Evolutionary conservation across 2,888 invertebrate genomes (phyloP).

Genomic region (Trachelus iudaicus): DNA sequence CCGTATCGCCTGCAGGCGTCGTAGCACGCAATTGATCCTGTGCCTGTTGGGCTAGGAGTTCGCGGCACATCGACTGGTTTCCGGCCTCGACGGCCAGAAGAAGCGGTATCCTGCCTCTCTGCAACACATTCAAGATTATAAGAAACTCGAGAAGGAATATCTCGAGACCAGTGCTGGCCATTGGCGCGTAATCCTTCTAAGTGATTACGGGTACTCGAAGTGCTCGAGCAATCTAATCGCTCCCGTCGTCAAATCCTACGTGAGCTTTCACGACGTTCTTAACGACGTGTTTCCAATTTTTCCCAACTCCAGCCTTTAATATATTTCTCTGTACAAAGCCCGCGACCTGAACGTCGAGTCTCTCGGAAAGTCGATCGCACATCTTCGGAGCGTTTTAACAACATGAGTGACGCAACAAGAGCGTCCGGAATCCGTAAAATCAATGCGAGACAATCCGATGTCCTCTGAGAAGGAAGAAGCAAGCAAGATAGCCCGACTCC

Average conservation of each 20-base stretch:
- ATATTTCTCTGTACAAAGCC: conserved; percentile 42
- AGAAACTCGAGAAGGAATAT: neutral
- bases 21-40: conserved; percentile 88
- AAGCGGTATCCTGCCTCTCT: conserved; percentile 94
- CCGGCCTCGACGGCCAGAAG: conserved; percentile 94
- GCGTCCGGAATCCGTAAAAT: neutral
- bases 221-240: neutral
- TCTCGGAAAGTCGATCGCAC: conserved; percentile 29
- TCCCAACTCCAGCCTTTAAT: conserved; percentile 32
- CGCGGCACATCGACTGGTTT: conserved; percentile 94
- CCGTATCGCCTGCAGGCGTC: conserved; percentile 90
- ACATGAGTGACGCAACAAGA: conserved; percentile 30
- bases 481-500: neutral
- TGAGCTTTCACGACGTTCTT: conserved; percentile 31
- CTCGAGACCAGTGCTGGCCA: neutral
- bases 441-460: neutral
- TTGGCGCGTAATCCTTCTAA: neutral
- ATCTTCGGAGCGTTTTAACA: conserved; percentile 46
- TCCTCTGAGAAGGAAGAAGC: neutral
- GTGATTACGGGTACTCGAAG: neutral
- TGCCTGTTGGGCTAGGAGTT: conserved; percentile 88
- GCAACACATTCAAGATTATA: conserved; percentile 59
- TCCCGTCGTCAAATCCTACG: conserved; percentile 2
- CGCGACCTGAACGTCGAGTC: conserved; percentile 29
- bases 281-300: conserved; percentile 34